Evolutionary conservation across 35 echinoderm and acorn worm species (phyloP).

Genomic region (Diadema setosum): DNA sequence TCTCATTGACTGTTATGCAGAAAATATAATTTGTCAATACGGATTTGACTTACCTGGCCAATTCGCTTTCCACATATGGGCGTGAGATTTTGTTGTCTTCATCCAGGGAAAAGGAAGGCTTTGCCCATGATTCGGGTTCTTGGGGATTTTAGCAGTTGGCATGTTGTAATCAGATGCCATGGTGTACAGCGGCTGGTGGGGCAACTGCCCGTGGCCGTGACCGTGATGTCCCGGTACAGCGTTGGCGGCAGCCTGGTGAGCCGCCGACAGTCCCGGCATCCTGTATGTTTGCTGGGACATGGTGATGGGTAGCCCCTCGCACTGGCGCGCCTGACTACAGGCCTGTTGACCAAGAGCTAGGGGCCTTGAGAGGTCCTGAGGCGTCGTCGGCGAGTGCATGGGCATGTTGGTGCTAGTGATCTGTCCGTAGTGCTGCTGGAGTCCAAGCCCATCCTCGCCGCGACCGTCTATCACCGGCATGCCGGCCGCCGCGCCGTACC

Average conservation of each 20-base stretch:
- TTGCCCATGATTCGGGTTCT: background rate
- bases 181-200: background rate
- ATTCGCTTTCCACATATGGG: conserved; percentile 78
- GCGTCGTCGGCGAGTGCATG: conserved; percentile 21
- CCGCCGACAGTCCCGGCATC: background rate
- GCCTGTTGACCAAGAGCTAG: conserved; percentile 16
- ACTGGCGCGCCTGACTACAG: background rate
- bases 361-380: conserved; percentile 30
- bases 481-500: conserved; percentile 40
- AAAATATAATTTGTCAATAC: background rate
- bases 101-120: conserved; percentile 69
- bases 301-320: background rate
- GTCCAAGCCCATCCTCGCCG: conserved; percentile 16
- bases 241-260: background rate
- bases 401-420: conserved; percentile 24
- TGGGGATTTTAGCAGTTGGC: conserved; percentile 3
- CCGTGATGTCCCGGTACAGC: background rate
- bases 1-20: too few species aligned
- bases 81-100: conserved; percentile 80
- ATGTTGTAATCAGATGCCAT: background rate
- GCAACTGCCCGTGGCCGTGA: background rate
- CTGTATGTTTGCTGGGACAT: background rate
- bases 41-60: conserved; percentile 60
- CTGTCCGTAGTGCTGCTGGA: conserved; percentile 26
- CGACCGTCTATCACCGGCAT: conserved; percentile 30